phyloP scores from a whole-genome alignment of 2,797 vertebrate genomes.

The Neostethus bicornis region DNA sequence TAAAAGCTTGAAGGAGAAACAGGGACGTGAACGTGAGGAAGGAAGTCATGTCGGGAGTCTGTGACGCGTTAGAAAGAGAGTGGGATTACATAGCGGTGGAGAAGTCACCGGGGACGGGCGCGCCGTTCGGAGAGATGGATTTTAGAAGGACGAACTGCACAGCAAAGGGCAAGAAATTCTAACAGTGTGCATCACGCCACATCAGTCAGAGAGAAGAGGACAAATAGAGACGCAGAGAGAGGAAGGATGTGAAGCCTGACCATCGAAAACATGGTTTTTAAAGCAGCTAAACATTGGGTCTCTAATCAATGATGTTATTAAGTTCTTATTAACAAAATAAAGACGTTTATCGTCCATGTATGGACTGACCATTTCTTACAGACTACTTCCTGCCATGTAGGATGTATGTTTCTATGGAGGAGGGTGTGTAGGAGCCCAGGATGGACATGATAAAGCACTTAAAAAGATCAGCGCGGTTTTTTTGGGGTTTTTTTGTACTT shows the following conservation, averaged over 20 bases:
- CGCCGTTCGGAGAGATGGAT: conserved; percentile 6
- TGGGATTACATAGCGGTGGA: conserved; percentile 3
- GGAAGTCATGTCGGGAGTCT: conserved; percentile 17
- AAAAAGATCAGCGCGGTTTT: too few relatives aligned
- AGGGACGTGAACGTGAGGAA: conserved; percentile 8
- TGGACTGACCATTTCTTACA: too few relatives aligned
- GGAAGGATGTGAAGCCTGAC: conserved; percentile 2
- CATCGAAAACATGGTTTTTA: neutral
- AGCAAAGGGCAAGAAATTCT: conserved; percentile 31
- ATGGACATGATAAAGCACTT: too few relatives aligned
- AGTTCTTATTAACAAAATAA: too few relatives aligned
- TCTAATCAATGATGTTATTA: too few relatives aligned
- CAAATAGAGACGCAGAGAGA: neutral
- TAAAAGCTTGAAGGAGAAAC: conserved; percentile 11
- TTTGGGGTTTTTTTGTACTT: too few relatives aligned
- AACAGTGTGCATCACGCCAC: conserved; percentile 25
- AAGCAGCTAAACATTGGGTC: too few relatives aligned
- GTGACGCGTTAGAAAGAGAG: conserved; percentile 6
- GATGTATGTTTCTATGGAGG: too few relatives aligned
- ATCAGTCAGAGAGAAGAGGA: conserved; percentile 23
- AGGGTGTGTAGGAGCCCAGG: too few relatives aligned
- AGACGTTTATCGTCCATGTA: too few relatives aligned
- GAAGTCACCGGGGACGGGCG: neutral
- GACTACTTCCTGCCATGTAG: too few relatives aligned
- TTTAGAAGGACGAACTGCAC: conserved; percentile 4